A percentile compares a stretch with the other conserved stretches of the same genome.
Conservation (phyloP, 2,113 vertebrate species). For the Cyanoramphus novaezelandiae region DNA sequence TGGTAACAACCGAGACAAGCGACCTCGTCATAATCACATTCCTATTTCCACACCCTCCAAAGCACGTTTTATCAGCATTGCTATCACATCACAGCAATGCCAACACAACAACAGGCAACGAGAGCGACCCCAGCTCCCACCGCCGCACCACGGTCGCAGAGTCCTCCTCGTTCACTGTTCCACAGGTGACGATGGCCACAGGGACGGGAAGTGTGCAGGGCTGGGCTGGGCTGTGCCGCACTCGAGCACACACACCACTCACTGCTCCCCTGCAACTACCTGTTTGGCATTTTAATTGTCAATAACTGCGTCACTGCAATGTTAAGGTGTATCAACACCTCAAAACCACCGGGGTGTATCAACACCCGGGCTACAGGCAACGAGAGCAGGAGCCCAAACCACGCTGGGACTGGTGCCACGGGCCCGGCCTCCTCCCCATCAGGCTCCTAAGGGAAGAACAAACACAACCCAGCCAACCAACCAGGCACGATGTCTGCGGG, state of each 20-base stretch:
- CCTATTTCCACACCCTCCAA: neutral
- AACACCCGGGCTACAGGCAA: neutral
- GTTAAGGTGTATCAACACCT: neutral
- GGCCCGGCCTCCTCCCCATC: neutral
- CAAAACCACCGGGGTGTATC: neutral
- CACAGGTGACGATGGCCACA: neutral
- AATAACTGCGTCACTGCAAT: neutral
- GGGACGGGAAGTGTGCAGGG: neutral
- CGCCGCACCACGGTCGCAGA: neutral
- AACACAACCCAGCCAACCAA: neutral
- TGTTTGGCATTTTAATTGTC: neutral
- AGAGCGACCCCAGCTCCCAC: neutral
- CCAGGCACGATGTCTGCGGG: neutral
- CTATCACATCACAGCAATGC: neutral
- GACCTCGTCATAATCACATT: neutral
- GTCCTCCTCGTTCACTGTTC: neutral
- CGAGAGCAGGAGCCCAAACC: neutral
- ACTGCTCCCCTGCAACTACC: neutral
- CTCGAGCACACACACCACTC: accelerated
- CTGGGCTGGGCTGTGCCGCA: neutral
- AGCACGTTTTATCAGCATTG: neutral
- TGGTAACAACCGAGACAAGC: neutral
- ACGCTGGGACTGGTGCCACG: accelerated
- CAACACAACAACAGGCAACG: neutral
- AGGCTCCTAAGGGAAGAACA: neutral